A percentile compares a stretch with the other conserved stretches of the same genome.
Conservation (phyloP, 1,140 invertebrate genomes). For the Helicoverpa zea region DNA sequence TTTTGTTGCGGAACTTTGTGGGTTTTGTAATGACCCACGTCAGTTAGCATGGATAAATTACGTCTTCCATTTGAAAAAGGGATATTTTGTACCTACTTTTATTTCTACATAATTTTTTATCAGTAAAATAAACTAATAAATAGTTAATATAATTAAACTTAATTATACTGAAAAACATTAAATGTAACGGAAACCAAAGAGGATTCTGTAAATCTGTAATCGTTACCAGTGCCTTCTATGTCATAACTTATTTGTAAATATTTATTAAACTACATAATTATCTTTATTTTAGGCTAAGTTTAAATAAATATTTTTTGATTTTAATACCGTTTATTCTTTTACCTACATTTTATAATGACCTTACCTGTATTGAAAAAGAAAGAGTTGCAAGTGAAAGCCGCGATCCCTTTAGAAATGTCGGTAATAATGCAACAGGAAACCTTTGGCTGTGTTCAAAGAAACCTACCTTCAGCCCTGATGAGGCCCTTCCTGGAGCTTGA, state of each 20-base stretch:
- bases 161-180: not conserved
- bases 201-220: constrained; percentile 14
- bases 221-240: constrained; percentile 24
- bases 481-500: not conserved
- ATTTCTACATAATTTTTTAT: not conserved
- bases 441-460: not conserved
- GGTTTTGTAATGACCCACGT: too few species aligned
- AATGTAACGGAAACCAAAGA: constrained; percentile 36
- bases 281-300: not conserved
- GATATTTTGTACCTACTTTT: not conserved
- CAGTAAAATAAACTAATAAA: not conserved
- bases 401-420: not conserved
- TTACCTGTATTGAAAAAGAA: not conserved
- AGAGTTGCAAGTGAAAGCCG: not conserved
- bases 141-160: not conserved
- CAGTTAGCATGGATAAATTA: too few species aligned
- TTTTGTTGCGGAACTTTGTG: not conserved
- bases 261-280: not conserved
- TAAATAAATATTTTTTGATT: constrained; percentile 21
- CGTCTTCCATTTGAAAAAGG: too few species aligned
- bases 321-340: too few species aligned
- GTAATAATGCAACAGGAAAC: constrained; percentile 1
- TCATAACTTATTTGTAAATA: constrained; percentile 46
- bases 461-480: not conserved
- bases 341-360: too few species aligned